Conservation (phyloP, 2,797 vertebrate genomes). For the Rhyacichthys aspro region DNA sequence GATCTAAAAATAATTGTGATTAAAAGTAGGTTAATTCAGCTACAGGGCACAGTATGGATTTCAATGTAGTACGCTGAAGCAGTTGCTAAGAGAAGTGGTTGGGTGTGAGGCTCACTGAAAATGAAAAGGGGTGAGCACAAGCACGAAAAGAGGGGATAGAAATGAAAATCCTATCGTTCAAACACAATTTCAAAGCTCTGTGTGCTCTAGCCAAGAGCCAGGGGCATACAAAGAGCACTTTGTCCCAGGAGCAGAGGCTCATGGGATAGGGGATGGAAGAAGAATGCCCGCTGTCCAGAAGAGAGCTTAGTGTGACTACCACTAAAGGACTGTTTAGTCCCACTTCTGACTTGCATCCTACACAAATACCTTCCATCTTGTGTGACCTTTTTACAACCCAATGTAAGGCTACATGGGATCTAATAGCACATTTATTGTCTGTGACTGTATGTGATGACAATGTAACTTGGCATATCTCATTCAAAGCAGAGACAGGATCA, state of each 20-base stretch:
- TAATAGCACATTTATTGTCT: slow-evolving; percentile 30
- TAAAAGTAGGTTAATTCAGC: slow-evolving; percentile 13
- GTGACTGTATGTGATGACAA: slow-evolving; percentile 20
- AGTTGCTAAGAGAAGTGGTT: slow-evolving; percentile 70
- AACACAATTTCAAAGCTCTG: slow-evolving; percentile 80
- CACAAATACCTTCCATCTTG: slow-evolving; percentile 63
- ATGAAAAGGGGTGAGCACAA: slow-evolving; percentile 70
- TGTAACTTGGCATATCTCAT: slow-evolving; percentile 6
- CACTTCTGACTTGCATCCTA: slow-evolving; percentile 72
- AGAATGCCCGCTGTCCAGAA: slow-evolving; percentile 76
- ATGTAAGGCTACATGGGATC: slow-evolving; percentile 32
- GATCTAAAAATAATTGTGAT: too few species aligned
- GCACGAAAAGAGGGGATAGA: slow-evolving; percentile 75
- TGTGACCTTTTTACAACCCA: slow-evolving; percentile 47
- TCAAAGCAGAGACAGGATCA: slow-evolving; percentile 10
- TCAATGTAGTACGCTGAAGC: slow-evolving; percentile 47
- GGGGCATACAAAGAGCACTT: slow-evolving; percentile 88
- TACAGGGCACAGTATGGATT: slow-evolving; percentile 44
- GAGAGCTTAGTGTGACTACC: slow-evolving; percentile 70
- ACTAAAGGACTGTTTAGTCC: slow-evolving; percentile 72
- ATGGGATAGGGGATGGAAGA: slow-evolving; percentile 84
- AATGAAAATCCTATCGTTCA: slow-evolving; percentile 85
- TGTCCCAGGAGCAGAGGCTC: slow-evolving; percentile 83
- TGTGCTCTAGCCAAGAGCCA: slow-evolving; percentile 83
- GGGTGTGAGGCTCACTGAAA: slow-evolving; percentile 53